Conservation (phyloP, 1,140 invertebrate species). For the Gonioctena quinquepunctata region DNA sequence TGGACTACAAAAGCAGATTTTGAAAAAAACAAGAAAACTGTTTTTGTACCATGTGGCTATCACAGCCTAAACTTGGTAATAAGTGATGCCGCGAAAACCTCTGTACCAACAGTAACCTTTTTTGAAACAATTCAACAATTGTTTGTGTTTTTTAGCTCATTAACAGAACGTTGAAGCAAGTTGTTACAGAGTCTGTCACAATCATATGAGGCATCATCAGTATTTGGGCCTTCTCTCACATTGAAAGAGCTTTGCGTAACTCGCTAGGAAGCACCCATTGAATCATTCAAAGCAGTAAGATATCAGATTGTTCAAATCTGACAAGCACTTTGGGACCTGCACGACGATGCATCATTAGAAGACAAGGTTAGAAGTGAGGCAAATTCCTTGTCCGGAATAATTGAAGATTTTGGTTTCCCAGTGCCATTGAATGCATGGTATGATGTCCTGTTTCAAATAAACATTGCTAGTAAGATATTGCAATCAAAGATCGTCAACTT, state of each 20-base stretch:
- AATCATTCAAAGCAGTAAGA: conserved; percentile 32
- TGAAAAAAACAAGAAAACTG: conserved; percentile 28
- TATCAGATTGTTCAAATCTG: conserved; percentile 27
- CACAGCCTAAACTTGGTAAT: conserved; percentile 30
- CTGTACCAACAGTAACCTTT: conserved; percentile 25
- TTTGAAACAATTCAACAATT: conserved; percentile 38
- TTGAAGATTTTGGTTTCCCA: conserved; percentile 23
- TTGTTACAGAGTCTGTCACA: conserved; percentile 35
- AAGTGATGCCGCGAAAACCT: conserved; percentile 34
- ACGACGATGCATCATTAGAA: conserved; percentile 1
- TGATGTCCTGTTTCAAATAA: conserved; percentile 20
- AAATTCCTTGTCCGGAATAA: conserved; percentile 16
- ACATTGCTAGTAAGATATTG: conserved; percentile 26
- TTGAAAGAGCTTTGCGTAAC: conserved; percentile 45
- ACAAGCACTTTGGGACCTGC: conserved; percentile 27
- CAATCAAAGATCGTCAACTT: conserved; percentile 6
- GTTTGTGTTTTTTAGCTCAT: conserved; percentile 45
- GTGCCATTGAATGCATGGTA: conserved; percentile 22
- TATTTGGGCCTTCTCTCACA: conserved; percentile 28
- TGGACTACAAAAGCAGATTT: conserved; percentile 31
- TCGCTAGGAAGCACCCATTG: conserved; percentile 42
- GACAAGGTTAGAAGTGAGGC: conserved; percentile 12
- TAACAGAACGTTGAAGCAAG: conserved; percentile 41
- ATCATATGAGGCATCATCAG: background rate
- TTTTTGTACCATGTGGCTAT: conserved; percentile 33